Percentiles rank a stretch among this genome's conserved stretches.
Evolutionary conservation across 2,113 vertebrate genomes (phyloP).

Genomic region (Syrmaticus mikado): DNA sequence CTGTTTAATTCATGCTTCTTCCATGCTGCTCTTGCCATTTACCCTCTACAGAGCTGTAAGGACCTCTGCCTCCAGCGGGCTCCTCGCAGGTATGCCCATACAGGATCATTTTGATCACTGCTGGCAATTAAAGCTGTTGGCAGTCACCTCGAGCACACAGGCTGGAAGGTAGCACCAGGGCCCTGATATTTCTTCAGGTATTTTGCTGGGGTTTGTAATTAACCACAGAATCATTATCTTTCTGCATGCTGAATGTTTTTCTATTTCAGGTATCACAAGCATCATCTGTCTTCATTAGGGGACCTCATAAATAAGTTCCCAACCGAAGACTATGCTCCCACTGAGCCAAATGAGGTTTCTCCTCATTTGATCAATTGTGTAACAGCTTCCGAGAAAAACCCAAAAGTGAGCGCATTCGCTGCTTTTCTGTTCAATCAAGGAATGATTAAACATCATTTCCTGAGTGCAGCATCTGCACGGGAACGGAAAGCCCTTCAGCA

Average conservation of each 20-base stretch:
- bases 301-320: conserved; percentile 35
- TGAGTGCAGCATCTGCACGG: neutral
- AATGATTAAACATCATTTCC: conserved; percentile 7
- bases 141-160: fast-evolving
- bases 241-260: neutral
- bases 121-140: neutral
- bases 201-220: neutral
- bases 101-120: neutral
- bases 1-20: conserved; percentile 18
- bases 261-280: neutral
- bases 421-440: conserved; percentile 7
- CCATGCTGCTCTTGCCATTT: neutral
- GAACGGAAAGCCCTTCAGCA: neutral
- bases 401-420: neutral
- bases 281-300: conserved; percentile 28
- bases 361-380: conserved; percentile 6
- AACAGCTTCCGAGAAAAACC: neutral
- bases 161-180: neutral
- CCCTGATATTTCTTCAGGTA: neutral
- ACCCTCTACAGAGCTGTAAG: neutral
- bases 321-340: neutral
- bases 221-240: neutral
- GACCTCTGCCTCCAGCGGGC: neutral
- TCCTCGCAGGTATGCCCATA: neutral
- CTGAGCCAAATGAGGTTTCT: conserved; percentile 23